Evolutionary conservation across 2,113 vertebrate genomes (phyloP).

Genomic region (Narcine bancroftii): DNA sequence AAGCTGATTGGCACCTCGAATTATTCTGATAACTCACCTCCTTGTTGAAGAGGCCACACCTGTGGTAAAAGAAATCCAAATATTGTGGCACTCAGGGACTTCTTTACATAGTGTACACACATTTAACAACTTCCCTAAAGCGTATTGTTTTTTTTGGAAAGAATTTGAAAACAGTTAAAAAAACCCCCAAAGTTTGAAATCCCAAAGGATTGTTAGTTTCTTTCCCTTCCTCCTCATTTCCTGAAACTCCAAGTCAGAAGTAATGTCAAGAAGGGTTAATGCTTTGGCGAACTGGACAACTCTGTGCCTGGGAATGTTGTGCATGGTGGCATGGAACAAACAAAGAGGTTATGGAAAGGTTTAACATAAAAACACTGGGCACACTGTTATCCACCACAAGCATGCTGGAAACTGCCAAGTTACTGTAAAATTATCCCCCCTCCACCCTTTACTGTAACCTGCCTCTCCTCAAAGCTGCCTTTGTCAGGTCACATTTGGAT

Average conservation of each 20-base stretch:
- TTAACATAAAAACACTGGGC: not conserved
- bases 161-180: not conserved
- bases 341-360: conserved; percentile 35
- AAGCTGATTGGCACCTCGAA: not conserved
- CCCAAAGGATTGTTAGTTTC: not conserved
- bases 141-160: not conserved
- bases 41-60: not conserved
- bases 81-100: not conserved
- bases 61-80: not conserved
- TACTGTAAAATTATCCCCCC: conserved; percentile 17
- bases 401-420: not conserved
- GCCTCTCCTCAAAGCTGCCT: not conserved
- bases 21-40: not conserved
- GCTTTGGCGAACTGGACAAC: not conserved
- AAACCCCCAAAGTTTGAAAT: not conserved
- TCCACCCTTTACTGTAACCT: conserved; percentile 16
- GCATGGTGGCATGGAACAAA: not conserved
- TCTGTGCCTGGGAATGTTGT: not conserved
- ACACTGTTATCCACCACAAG: not conserved
- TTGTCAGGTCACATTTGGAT: conserved; percentile 32
- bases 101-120: not conserved
- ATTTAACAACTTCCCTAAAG: not conserved
- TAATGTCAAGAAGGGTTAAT: not conserved
- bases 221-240: too few relatives aligned
- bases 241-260: not conserved